Evolutionary conservation across 2,797 vertebrate species (phyloP).

Genomic region (Benthosema pterotum): DNA sequence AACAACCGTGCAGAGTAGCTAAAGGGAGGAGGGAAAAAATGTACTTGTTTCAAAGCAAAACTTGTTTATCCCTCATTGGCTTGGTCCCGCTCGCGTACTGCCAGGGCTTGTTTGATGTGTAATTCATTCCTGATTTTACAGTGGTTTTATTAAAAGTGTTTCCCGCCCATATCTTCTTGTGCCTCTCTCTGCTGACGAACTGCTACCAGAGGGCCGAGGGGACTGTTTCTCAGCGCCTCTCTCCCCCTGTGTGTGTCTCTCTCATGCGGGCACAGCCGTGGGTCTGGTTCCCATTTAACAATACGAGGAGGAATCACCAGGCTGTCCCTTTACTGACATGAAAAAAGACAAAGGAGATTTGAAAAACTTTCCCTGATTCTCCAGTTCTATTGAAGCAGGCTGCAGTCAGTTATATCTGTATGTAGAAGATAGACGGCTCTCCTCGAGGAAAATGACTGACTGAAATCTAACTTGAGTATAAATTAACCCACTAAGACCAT

Average conservation of each 20-base stretch:
- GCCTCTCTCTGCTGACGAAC: conserved; percentile 20
- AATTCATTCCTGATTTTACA: conserved; percentile 70
- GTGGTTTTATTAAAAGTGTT: conserved; percentile 68
- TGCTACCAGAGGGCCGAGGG: conserved; percentile 44
- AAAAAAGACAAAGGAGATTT: conserved; percentile 43
- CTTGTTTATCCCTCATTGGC: conserved; percentile 68
- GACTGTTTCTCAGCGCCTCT: conserved; percentile 47
- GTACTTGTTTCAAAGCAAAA: conserved; percentile 50
- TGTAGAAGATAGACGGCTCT: conserved; percentile 18
- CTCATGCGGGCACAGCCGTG: conserved; percentile 37
- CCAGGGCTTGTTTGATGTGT: conserved; percentile 57
- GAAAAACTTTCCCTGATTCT: conserved; percentile 35
- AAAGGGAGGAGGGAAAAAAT: background rate
- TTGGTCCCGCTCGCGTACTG: conserved; percentile 48
- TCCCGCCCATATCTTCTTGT: conserved; percentile 30
- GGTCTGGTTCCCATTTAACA: conserved; percentile 71
- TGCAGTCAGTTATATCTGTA: conserved; percentile 13
- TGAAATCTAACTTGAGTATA: background rate
- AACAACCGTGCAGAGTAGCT: conserved; percentile 25
- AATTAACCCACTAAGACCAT: background rate
- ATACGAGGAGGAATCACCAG: conserved; percentile 44
- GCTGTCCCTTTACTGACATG: conserved; percentile 42
- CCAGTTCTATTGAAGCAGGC: conserved; percentile 32
- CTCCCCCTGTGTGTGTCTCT: too few species aligned
- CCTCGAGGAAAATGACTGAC: conserved; percentile 8